Base-by-base conservation (phyloP, 2,888 invertebrate species). In the Schizaphis graminum region DNA sequence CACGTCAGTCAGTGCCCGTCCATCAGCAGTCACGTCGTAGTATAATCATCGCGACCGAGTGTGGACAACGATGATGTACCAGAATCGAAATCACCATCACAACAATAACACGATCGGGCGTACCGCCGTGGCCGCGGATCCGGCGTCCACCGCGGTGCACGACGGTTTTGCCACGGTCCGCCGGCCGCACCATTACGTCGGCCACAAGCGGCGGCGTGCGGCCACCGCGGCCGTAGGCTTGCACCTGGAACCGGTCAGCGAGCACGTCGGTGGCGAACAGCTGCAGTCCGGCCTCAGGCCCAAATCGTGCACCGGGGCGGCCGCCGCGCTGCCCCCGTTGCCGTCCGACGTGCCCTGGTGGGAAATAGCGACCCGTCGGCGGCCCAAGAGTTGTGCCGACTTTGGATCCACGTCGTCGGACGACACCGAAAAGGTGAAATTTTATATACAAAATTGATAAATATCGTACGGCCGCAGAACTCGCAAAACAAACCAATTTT, bases 151-250 rank as follows among this genome's bases (percentile, higher is more conserved):
- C 95, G 95, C 95, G 26, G 95, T 98, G 92, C 97, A 98, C 96
- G 98, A 98, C 96, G 98, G 98, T 94, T 98, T 98, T 96, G 98
- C 98, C 92, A 98, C 98, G n/a, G 98, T 98, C 28, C 95, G 96
- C 91, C 95, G 95, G 91, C 94, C 94, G 67, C 94, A 94, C 67
- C 94, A 94, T 86, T 94, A 94, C 94, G 94, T 91, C 4, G 94
- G 90, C 57, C 86, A 94, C 94, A 94, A 94, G 53, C 90, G 94
- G 21, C 86, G 91, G 24, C 89, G 94, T n/a, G 21, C 90, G 35
- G 94, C n/a, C 94, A 95, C 96, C 95, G 94, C 84, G 95, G 94
- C 84, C 47, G 94, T 89, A 57, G 88, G 84, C 47, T 57, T 94
- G 93, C 86, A 94, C 91, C 61, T 94, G 85, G 96, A 96, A 95